Conservation (phyloP, 2,113 vertebrate genomes). For the Galbula dea region DNA sequence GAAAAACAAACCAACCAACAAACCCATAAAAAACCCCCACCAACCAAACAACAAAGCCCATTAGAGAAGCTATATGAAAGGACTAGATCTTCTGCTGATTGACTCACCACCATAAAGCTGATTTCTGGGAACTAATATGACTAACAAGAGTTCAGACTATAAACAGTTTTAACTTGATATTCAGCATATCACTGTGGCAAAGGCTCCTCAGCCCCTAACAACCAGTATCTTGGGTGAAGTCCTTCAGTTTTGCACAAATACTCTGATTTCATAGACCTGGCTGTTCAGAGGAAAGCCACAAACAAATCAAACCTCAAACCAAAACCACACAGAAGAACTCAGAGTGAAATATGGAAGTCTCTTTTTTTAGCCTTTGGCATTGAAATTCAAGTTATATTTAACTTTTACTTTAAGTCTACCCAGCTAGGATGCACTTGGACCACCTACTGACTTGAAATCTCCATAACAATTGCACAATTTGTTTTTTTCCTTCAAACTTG, state of each 20-base stretch:
- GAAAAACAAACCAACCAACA: not conserved
- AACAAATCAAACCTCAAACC: not conserved
- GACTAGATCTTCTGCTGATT: not conserved
- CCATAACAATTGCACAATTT: not conserved
- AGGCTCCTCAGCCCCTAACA: not conserved
- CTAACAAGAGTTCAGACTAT: not conserved
- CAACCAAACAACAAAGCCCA: too few species aligned
- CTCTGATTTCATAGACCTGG: not conserved
- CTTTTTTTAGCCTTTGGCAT: not conserved
- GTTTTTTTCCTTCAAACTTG: not conserved
- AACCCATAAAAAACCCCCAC: too few species aligned
- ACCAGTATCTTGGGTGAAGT: not conserved
- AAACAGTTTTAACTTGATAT: not conserved
- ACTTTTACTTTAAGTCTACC: not conserved
- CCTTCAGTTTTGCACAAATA: not conserved
- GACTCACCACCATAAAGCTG: not conserved
- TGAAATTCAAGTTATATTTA: not conserved
- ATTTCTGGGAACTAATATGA: not conserved
- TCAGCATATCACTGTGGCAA: not conserved
- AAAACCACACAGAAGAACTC: not conserved
- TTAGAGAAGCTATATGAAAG: not conserved
- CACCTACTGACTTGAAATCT: not conserved
- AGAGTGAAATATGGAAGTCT: not conserved
- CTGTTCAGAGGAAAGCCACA: not conserved
- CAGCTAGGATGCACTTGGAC: not conserved